Base-by-base conservation (phyloP, 2,113 vertebrate genomes). In the Pyxicephalus adspersus region DNA sequence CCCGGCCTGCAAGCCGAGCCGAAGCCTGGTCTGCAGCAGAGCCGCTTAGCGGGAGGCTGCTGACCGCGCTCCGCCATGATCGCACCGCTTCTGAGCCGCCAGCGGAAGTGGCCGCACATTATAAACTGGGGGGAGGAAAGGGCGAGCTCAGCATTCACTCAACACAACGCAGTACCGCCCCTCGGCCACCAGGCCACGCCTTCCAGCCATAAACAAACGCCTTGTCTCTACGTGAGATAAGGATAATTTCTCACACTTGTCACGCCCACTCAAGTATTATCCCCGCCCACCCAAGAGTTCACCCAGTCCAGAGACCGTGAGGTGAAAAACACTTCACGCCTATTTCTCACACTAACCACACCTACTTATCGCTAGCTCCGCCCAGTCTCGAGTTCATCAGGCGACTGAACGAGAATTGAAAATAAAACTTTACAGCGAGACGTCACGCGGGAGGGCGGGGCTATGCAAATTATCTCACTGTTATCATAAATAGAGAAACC, bases 41-140 rank as follows among this genome's bases (percentile, higher is more conserved):
- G 95, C 93, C 96, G 95, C 91, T 98, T 98, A 84, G 95, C 94
- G 81, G 96, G 92, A 89, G 96, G 96, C 92, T 95, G 95, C 90
- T 96, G 96, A 86, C 91, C 95, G 90, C 95, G 96, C 95, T 98
- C 96, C 95, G 97, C 96, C 97, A 98, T 98, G 95, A 95, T 97
- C 94, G 94, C 94, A 94, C 95, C 93, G 93, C 95, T 95, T 94
- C 94, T 94, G 92, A 94, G 90, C 94, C 87, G 85, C 92, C 90
- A 90, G 94, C 94, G 95, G 95, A 96, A 96, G 95, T 96, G 92
- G 91, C 88, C 85, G 91, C 93, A 95, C 87, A 91, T 93, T 95
- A 96, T 95, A 96, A 96, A 93, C 76, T 1, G 52, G 86, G 83
- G 83, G 80, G 63, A 11, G 81, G 74, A 74, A 72, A 84, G 86